Evolutionary conservation across 2,888 invertebrate species (phyloP), one percentile per base, ranked within the genome.

Genomic region (Sphaeridia pumilis): DNA sequence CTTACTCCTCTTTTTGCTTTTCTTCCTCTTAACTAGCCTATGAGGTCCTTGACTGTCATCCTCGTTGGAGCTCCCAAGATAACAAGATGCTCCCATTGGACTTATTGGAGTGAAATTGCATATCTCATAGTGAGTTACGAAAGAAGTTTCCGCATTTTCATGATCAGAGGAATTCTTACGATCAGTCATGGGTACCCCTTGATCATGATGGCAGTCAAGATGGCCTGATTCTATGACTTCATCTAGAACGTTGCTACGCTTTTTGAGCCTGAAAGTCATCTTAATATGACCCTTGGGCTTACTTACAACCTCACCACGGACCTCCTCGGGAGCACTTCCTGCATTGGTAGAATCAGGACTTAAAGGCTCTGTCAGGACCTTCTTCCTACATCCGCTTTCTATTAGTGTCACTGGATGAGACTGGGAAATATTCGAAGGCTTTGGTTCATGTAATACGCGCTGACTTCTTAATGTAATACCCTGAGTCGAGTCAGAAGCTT

Each of bases 191-290:
- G 24, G 21, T 2, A 47, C 43, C 10, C 42, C 44, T 20, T 42
- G 47, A 24, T 52, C 55, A 17, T 38, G n/a, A 26, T 47, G 47
- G 49, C 31, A 57, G 2, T 47, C 41, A 41, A 42, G 52, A 26
- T 54, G 54, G 14, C 83, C 82, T n/a, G 82, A 82, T 69, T 87
- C 86, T 67, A 86, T 81, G 1, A 85, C 80, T 67, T 89, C 87
- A 67, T 89, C 88, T 45, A 87, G 72, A 50, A 86, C 82, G 2
- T 87, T 87, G 60, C 87, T 87, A 27, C 88, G 79, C 69, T 90
- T 89, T 78, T 90, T 85, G n/a, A n/a, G n/a, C 4, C 88, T 78
- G 55, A 90, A 71, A 4, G 87, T 88, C 57, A 90, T 70, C 4
- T 58, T 38, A 10, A 61, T 55, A 14, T 59, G 59, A 1, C 56